Evolutionary conservation across 2,113 vertebrate genomes (phyloP), one percentile per base, ranked within the genome.

Genomic region (Vulpes ferrilata): DNA sequence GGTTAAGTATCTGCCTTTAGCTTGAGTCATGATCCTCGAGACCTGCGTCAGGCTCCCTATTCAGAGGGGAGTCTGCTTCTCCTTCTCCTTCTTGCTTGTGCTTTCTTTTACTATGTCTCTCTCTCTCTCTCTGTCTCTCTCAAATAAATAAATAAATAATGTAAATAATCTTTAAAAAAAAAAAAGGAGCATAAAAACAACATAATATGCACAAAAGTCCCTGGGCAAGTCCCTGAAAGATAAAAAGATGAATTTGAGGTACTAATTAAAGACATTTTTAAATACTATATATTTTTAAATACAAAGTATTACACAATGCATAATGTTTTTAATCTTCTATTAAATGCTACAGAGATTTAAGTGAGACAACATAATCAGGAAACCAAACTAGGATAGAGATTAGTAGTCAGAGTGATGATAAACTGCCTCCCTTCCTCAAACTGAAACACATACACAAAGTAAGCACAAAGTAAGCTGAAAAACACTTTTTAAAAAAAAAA

Each of bases 241-340:
- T 73, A 69, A 97, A 93, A 88, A 38, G 5, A 95, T 55, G 43
- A 90, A 65, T 78, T 62, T 35, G 80, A 88, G 22, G 12, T 43
- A 43, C 30, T 95, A n/a, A 93, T 64, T 74, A 69, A 92, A 93
- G 79, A 79, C 22, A 82, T 48, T 93, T 95, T 78, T 32, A 88
- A 97, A 79, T 30, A 48, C 3, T 60, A 78, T 10, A 65, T 25
- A 55, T 73, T 88, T 74, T 25, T 7, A 88, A 91, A 80, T 81
- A 4, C 8, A 55, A 93, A 88, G 8, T n/a, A n/a, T 62, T 93
- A 67, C 5, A 89, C 48, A 85, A 35, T 43, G 7, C 17, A 69
- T 83, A 10, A 17, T 27, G 88, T 79, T 71, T 85, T 27, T 0
- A 0, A 90, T 60, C 35, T 51, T 64, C 53, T 30, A 65, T 78